Evolutionary conservation across 2,113 vertebrate genomes (phyloP), one percentile per base, ranked within the genome.

Genomic region (Okapia johnstoni): DNA sequence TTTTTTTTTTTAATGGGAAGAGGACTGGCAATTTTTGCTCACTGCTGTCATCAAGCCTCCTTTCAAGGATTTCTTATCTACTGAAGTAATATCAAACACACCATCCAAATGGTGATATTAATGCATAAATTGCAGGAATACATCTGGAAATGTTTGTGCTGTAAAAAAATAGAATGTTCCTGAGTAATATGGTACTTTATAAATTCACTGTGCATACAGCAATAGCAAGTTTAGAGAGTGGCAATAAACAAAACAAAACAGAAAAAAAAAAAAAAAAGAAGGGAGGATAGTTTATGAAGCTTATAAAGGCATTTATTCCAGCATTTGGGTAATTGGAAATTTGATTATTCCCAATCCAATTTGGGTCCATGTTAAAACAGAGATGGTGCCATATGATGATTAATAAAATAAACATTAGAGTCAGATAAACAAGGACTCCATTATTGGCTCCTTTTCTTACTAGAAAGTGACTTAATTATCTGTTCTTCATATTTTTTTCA

Each of bases 121-220:
- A 98, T 96, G 81, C 97, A 98, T 97, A 98, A 98, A 98, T 98
- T 93, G 54, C 54, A 97, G 87, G 93, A 97, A 97, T 85, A 50
- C 93, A 97, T 96, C 96, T 97, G 89, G 66, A 96, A 98, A 98
- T 97, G 88, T 98, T 98, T 94, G 95, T 63, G 46, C 92, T 97
- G 93, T 98, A 97, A 96, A 97, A 95, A 97, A 98, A 94, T 55
- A 93, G 85, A 97, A 98, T 98, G 97, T 91, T 98, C 90, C 66
- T 96, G 94, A 96, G 66, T 96, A 97, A 94, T 55, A 58, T 0
- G 23, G 66, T 76, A 73, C 90, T 97, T 97, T 89, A 97, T 84
- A 96, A 97, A 97, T 96, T 93, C 88, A 94, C n/a, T n/a, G 63
- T 94, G 36, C 77, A 55, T 73, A 85, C 36, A 36, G 92, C 84